A percentile compares a stretch with the other conserved stretches of the same genome.
phyloP scores from a whole-genome alignment of 2,113 vertebrate species.

The Galemys pyrenaicus region DNA sequence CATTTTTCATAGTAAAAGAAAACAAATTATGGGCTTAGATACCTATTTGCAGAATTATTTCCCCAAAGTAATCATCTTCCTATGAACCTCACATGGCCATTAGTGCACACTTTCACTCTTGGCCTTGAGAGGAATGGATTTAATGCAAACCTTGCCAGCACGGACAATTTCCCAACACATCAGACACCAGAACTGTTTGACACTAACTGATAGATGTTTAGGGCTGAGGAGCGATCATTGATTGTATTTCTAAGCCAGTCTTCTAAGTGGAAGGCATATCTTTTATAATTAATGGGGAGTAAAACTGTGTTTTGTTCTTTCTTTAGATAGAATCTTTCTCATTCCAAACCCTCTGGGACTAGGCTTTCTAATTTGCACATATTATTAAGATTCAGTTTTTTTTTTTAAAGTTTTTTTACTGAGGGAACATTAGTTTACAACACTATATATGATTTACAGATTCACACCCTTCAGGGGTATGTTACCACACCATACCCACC shows the following conservation, averaged over 20 bases:
- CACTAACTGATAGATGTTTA: neutral
- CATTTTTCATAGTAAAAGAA: neutral
- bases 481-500: no score
- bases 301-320: neutral
- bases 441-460: no score
- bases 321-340: neutral
- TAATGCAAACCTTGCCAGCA: neutral
- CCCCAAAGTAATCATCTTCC: neutral
- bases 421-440: no score
- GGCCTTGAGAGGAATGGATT: neutral
- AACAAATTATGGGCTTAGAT: neutral
- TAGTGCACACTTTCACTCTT: neutral
- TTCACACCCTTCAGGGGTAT: no score
- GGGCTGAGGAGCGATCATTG: neutral
- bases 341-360: neutral
- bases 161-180: neutral
- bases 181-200: neutral
- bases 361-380: neutral
- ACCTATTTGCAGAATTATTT: neutral
- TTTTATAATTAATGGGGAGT: neutral
- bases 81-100: neutral
- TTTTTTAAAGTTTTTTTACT: neutral
- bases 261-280: neutral
- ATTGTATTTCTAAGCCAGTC: neutral
- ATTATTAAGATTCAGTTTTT: neutral